Percentiles rank a stretch among this genome's conserved stretches.
Evolutionary conservation across 1,140 invertebrate genomes (phyloP).

Genomic region (Diorhabda sublineata): DNA sequence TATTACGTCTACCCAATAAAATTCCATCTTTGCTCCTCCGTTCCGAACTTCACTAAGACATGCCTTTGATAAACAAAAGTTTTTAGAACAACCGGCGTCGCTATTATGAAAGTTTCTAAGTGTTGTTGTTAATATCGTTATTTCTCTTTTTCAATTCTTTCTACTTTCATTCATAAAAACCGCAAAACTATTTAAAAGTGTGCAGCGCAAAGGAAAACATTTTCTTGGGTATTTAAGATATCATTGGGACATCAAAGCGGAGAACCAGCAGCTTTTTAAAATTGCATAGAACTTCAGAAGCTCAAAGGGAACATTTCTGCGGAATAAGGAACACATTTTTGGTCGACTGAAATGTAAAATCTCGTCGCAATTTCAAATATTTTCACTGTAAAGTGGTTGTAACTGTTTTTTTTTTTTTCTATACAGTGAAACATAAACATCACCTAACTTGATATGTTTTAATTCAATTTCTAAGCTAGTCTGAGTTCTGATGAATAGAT

Average conservation of each 20-base stretch:
- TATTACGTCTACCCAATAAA: no score
- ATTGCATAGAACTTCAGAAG: constrained; percentile 9
- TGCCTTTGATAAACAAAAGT: no score
- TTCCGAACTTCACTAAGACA: no score
- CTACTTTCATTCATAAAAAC: not conserved
- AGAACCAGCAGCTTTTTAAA: constrained; percentile 4
- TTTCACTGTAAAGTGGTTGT: no score
- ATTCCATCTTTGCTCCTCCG: no score
- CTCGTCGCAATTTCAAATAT: no score
- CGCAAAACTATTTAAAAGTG: not conserved
- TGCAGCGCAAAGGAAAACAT: constrained; percentile 11
- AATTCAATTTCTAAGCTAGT: no score
- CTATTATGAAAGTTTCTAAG: not conserved
- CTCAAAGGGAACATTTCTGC: not conserved
- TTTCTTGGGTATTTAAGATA: constrained; percentile 21
- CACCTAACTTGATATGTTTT: no score
- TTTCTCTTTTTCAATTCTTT: not conserved
- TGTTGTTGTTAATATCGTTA: not conserved
- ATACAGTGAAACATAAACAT: no score
- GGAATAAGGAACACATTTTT: not conserved
- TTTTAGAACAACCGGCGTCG: no score
- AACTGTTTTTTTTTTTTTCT: no score
- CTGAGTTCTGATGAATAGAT: no score
- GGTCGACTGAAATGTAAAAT: not conserved
- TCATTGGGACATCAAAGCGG: constrained; percentile 21